Evolutionary conservation across 2,797 vertebrate species (phyloP), one percentile per base, ranked within the genome.

Genomic region (Anableps anableps): DNA sequence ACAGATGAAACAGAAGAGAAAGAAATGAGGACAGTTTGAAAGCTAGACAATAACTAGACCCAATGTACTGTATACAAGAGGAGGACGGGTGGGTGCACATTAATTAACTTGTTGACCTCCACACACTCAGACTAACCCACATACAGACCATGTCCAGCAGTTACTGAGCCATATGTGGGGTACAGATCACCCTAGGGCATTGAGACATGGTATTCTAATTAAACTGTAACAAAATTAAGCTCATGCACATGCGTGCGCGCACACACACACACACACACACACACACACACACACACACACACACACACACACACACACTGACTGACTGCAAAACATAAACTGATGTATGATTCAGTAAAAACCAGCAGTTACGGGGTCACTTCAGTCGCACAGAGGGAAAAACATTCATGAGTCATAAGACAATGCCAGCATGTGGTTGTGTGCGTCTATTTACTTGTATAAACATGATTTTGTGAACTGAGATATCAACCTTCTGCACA

Each of bases 101-200:
- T 88, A 89, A 92, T 93, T 91, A 93, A 87, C 74, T 87, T 43
- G n/a, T 50, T 86, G 85, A 89, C 87, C 88, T 58, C 43, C 47
- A 41, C 50, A 75, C 75, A 73, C 64, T 74, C 68, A 36, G 29
- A 73, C 64, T 50, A 29, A 72, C 45, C 41, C 71, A 31, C 34
- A 31, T 51, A 70, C 64, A 74, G 51, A 45, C 50, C 72, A 76
- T 68, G 72, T 79, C 80, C 80, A 74, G 76, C 81, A 55, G 80
- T 83, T 87, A 86, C 81, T 88, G 84, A 86, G 86, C 79, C 0
- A 17, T 41, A 38, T 78, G 48, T 62, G 43, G 70, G 80, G 74
- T 50, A 85, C 36, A 85, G 47, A 75, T 81, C 66, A 85, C 83
- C 88, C 77, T 62, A 36, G 68, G 58, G 80, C 81, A 74, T 68